Conservation (phyloP, 2,888 invertebrate genomes). For the Onthophagus sagittarius region DNA sequence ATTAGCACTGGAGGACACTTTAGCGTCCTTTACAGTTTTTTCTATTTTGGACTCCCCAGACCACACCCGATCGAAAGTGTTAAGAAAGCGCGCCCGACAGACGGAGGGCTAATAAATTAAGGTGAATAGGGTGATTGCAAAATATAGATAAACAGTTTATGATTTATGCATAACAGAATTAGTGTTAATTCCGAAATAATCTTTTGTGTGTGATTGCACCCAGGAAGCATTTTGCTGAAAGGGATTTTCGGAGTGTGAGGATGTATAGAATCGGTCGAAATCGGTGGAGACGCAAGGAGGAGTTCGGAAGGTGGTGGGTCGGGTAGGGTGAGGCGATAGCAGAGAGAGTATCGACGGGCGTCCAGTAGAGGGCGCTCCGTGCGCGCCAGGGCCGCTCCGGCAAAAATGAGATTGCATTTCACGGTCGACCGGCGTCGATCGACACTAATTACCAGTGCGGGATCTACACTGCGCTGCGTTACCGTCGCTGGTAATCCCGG, state of each 20-base stretch:
- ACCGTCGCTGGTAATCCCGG: conserved; percentile 19
- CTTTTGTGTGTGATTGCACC: background rate
- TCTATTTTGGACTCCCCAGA: no score
- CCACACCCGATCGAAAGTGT: no score
- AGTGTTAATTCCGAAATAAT: no score
- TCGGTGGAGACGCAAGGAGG: background rate
- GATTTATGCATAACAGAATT: no score
- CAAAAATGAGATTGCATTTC: conserved; percentile 44
- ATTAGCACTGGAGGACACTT: no score
- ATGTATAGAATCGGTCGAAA: background rate
- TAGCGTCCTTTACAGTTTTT: no score
- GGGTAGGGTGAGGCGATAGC: conserved; percentile 16
- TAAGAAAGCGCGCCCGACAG: no score
- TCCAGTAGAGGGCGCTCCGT: conserved; percentile 17
- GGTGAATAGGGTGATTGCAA: no score
- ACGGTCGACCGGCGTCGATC: conserved; percentile 45
- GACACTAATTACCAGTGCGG: conserved; percentile 43
- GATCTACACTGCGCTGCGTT: conserved; percentile 24
- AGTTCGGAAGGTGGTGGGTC: conserved; percentile 22
- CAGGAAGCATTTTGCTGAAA: background rate
- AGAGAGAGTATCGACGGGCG: conserved; percentile 9
- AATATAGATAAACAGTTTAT: no score
- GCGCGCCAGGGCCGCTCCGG: conserved; percentile 13
- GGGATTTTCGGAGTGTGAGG: background rate
- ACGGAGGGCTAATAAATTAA: no score